Evolutionary conservation across 2,113 vertebrate genomes (phyloP), one percentile per base, ranked within the genome.

Genomic region (Nothoprocta perdicaria): DNA sequence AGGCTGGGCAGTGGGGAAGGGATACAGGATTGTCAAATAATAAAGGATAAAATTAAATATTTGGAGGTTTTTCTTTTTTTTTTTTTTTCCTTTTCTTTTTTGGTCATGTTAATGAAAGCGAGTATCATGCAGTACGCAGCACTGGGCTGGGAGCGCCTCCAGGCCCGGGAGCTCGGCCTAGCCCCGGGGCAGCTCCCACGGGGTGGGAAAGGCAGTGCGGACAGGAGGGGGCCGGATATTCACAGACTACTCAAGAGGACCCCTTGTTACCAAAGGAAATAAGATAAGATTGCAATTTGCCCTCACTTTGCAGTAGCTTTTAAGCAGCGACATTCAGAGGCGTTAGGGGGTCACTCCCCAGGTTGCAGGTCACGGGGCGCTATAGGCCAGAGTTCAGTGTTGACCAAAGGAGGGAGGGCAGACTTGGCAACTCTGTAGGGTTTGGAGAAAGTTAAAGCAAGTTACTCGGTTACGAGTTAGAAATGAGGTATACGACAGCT

Each of bases 401-500:
- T 94, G 93, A 96, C 74, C 90, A 96, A 83, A 93, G 96, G 97
- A 97, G 97, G 95, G 97, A 97, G 97, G 98, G 97, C 97, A 94
- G 97, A 96, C 97, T 97, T 96, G 97, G 98, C 98, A 98, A 98
- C 98, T 98, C 98, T 97, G 97, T 92, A 69, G 96, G 97, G 97
- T 96, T 97, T 78, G 97, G 97, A 98, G 97, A 98, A 98, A 98
- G 98, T 98, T 98, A 98, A 98, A 99, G 98, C 98, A 98, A 98
- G 98, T 98, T 97, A 98, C 98, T 98, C 97, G 89, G 97, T 98
- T 97, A 98, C 43, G 97, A 99, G 98, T 98, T 98, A 98, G 98
- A 98, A 99, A 99, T 99, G 99, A 99, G 99, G 99, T 99, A 99
- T 98, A 99, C 97, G 95, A 98, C 97, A 99, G 98, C 98, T 98